phyloP scores from a whole-genome alignment of 35 echinoderm and acorn worm genomes.

The Apostichopus californicus region DNA sequence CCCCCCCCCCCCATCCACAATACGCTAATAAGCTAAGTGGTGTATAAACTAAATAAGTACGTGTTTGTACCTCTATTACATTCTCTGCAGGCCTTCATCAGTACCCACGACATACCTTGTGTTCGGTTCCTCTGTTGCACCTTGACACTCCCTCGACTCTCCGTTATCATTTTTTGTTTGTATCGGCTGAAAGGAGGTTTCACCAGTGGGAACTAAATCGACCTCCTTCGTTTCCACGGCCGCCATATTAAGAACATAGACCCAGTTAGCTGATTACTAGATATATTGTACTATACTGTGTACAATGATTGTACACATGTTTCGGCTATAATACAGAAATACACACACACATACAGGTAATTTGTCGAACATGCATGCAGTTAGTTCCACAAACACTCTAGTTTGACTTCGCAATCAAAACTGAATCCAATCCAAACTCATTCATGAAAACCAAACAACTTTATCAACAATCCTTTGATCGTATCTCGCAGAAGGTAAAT shows the following conservation, averaged over 20 bases:
- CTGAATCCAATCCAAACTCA: neutral
- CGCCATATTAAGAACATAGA: neutral
- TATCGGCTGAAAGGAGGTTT: too few species aligned
- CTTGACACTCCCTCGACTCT: too few species aligned
- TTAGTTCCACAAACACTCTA: neutral
- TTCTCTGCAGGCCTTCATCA: too few species aligned
- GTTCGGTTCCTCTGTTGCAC: too few species aligned
- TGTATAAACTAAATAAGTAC: too few species aligned
- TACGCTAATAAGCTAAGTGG: too few species aligned
- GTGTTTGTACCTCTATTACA: too few species aligned
- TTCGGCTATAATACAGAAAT: neutral
- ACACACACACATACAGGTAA: neutral
- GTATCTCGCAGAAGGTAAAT: neutral
- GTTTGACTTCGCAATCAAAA: neutral
- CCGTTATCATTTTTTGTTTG: too few species aligned
- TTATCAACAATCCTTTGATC: neutral
- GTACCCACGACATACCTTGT: too few species aligned
- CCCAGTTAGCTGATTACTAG: neutral
- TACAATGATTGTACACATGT: neutral
- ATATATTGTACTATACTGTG: neutral
- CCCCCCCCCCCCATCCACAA: too few species aligned
- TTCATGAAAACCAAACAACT: neutral
- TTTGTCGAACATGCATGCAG: neutral
- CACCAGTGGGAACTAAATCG: neutral
- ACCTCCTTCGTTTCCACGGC: neutral